phyloP scores from a whole-genome alignment of 2,888 invertebrate species.

The Vanessa cardui region DNA sequence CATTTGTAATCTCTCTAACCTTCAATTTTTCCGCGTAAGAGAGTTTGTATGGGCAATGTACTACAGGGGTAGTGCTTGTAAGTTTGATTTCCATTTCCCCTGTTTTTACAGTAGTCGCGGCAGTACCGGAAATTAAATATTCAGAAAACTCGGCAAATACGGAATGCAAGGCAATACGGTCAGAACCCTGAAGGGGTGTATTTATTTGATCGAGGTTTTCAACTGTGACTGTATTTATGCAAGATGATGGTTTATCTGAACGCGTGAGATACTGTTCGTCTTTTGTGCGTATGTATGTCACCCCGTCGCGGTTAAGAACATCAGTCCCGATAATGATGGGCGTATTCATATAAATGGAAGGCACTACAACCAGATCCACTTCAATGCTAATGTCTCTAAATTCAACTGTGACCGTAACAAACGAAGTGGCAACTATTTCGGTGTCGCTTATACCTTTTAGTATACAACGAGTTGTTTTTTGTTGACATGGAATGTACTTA shows the following conservation, averaged over 20 bases:
- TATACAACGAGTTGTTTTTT: slow-evolving; percentile 22
- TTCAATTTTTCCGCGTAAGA: slow-evolving; percentile 12
- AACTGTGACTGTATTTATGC: background rate
- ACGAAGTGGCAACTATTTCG: slow-evolving; percentile 15
- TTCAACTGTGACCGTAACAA: slow-evolving; percentile 16
- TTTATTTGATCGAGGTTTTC: slow-evolving; percentile 1
- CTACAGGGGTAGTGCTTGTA: slow-evolving; percentile 9
- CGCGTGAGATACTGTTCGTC: slow-evolving; percentile 9
- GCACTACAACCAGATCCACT: slow-evolving; percentile 9
- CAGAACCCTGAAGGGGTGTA: background rate
- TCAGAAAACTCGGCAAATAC: background rate
- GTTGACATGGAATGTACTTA: slow-evolving; percentile 31
- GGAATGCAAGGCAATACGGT: background rate
- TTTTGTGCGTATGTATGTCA: slow-evolving; percentile 13
- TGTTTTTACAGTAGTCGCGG: slow-evolving; percentile 5
- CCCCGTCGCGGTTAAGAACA: slow-evolving; percentile 12
- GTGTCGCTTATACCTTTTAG: slow-evolving; percentile 32
- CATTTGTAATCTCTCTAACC: slow-evolving; percentile 10
- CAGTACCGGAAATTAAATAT: slow-evolving; percentile 4
- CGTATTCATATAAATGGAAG: background rate
- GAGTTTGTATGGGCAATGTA: slow-evolving; percentile 9
- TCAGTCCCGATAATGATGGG: slow-evolving; percentile 14
- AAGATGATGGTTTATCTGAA: background rate
- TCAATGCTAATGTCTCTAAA: slow-evolving; percentile 10
- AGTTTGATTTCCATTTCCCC: slow-evolving; percentile 13